Evolutionary conservation across 2,113 vertebrate species (phyloP), one percentile per base, ranked within the genome.

Genomic region (Eidolon helvum): DNA sequence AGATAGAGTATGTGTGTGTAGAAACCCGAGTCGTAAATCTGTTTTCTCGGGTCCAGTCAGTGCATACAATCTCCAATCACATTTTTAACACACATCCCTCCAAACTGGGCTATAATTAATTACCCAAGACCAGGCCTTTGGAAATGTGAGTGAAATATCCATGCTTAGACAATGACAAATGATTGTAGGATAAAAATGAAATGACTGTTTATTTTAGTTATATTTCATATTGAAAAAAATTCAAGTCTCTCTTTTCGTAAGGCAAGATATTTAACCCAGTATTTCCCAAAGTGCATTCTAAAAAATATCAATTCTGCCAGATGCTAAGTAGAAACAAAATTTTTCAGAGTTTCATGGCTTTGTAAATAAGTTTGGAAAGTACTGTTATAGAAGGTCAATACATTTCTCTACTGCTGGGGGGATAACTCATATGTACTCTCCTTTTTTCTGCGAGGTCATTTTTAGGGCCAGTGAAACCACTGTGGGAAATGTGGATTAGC

Each of bases 401-500:
- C 26, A 61, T 87, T 83, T 68, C 18, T 33, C 21, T 7, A 30
- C 10, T 4, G 2, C 61, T 79, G 4, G 15, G 12, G 28, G 5
- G 4, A 43, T 4, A 40, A 16, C 59, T 77, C 19, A 43, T 0
- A 14, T 0, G 26, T 0, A n/a, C 3, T 50, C 15, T 74, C 5
- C 5, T 87, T 78, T 93, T 93, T 65, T 65, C 33, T 83, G 45
- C 0, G 10, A 63, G 28, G 57, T 84, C 43, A 61, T 48, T 78
- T 92, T 82, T 53, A 74, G n/a, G 7, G 33, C 33, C 26, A 66
- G 45, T 65, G 38, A 92, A 96, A 91, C 18, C 61, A 59, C 61
- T 95, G 48, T 72, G 77, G 92, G 75, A 92, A 83, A 79, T 74
- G 38, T 88, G 48, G 55, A 43, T 33, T 50, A n/a, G 28, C 57